phyloP scores from a whole-genome alignment of 2,888 invertebrate species.

The Eupithecia dodoneata region DNA sequence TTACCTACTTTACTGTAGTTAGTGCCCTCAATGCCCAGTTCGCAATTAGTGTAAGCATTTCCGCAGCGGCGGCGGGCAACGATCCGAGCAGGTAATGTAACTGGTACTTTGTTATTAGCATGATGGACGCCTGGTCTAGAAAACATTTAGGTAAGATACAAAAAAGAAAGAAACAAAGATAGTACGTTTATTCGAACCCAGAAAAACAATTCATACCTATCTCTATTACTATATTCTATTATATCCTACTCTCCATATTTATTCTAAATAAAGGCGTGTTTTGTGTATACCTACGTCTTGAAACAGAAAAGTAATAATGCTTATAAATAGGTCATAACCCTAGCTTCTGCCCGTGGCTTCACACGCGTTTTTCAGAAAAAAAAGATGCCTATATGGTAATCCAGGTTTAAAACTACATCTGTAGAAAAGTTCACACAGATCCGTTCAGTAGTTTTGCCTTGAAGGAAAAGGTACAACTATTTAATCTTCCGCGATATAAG shows the following conservation, averaged over 20 bases:
- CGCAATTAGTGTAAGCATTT: slow-evolving; percentile 8
- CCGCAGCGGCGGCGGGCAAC: neutral
- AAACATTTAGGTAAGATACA: neutral
- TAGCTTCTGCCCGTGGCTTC: neutral
- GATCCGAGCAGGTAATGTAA: neutral
- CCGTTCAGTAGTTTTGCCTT: neutral
- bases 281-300: neutral
- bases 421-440: neutral
- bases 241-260: neutral
- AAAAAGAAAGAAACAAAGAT: no score
- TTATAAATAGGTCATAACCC: neutral
- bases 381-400: neutral
- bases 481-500: no score
- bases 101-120: neutral
- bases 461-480: neutral
- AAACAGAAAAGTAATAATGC: neutral
- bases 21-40: neutral
- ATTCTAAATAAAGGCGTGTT: neutral
- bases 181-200: no score
- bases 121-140: neutral
- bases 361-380: neutral
- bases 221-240: no score
- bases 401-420: neutral
- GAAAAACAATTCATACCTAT: no score
- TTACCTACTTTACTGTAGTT: neutral